Percentiles rank a stretch among this genome's conserved stretches.
Conservation (phyloP, 2,888 invertebrate species). For the Macropis europaea region DNA sequence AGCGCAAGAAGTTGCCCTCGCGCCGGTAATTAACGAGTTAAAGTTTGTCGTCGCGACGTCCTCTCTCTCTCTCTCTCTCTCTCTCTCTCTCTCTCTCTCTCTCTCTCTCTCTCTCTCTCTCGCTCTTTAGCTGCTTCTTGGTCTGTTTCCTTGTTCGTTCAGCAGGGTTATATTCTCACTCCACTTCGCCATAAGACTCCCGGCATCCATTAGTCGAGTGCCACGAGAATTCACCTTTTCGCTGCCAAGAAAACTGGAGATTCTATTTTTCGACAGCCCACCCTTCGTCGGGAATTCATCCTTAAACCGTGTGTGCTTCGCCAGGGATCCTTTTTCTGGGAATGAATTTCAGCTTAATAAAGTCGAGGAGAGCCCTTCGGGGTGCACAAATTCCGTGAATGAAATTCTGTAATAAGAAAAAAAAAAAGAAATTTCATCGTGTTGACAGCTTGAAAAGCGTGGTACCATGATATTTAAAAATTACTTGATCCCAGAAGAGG, state of each 20-base stretch:
- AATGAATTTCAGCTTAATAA: slow-evolving; percentile 1
- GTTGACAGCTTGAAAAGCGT: too few relatives aligned
- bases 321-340: neutral
- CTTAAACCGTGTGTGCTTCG: neutral
- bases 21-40: slow-evolving; percentile 80
- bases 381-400: neutral
- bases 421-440: too few relatives aligned
- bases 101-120: neutral
- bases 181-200: slow-evolving; percentile 72
- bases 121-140: slow-evolving; percentile 20
- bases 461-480: too few relatives aligned
- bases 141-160: slow-evolving; percentile 28
- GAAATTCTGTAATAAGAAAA: too few relatives aligned
- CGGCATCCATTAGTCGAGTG: slow-evolving; percentile 79
- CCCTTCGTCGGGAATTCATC: neutral
- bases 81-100: slow-evolving; percentile 34
- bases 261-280: slow-evolving; percentile 47
- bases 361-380: neutral
- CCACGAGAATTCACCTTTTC: slow-evolving; percentile 69
- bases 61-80: slow-evolving; percentile 51
- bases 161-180: slow-evolving; percentile 23
- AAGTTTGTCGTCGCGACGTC: slow-evolving; percentile 79
- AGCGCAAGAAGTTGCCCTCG: slow-evolving; percentile 77
- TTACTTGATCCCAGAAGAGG: too few relatives aligned
- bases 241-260: slow-evolving; percentile 64